Evolutionary conservation across 2,797 vertebrate species (phyloP).

Genomic region (Philypnodon macrostomus): DNA sequence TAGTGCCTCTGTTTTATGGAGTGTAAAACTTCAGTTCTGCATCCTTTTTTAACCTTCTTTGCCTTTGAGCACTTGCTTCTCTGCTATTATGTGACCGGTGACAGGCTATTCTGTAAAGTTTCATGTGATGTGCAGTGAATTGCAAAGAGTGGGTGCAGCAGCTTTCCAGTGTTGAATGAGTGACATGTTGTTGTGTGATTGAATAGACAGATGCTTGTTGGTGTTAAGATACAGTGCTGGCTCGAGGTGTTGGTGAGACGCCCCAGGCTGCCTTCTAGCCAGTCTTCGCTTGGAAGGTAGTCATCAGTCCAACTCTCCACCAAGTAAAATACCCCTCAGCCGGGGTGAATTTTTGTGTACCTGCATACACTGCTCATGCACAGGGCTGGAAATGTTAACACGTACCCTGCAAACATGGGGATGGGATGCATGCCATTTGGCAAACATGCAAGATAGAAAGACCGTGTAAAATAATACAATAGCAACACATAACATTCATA

Average conservation of each 20-base stretch:
- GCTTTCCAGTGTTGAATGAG: conserved; percentile 47
- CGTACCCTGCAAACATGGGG: conserved; percentile 26
- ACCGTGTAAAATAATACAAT: neutral
- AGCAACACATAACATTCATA: neutral
- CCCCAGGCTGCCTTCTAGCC: conserved; percentile 70
- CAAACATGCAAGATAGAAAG: conserved; percentile 6
- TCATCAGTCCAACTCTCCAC: conserved; percentile 59
- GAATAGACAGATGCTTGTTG: conserved; percentile 71
- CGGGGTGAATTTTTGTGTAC: conserved; percentile 64
- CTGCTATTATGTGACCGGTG: conserved; percentile 27
- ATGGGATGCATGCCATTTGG: neutral
- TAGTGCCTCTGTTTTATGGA: conserved; percentile 53
- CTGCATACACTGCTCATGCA: conserved; percentile 52
- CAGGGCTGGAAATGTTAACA: conserved; percentile 58
- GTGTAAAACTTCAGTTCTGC: conserved; percentile 54
- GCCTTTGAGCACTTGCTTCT: conserved; percentile 22
- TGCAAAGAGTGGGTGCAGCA: conserved; percentile 25
- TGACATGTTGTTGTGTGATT: conserved; percentile 62
- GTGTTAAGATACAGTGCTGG: conserved; percentile 66
- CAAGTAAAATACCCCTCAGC: conserved; percentile 49
- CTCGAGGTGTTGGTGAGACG: conserved; percentile 68
- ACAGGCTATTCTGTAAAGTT: conserved; percentile 32
- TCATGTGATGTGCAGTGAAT: conserved; percentile 29
- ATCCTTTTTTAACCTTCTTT: conserved; percentile 44
- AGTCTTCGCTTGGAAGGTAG: conserved; percentile 55